phyloP scores from a whole-genome alignment of 2,797 vertebrate genomes.

The Bradypodion pumilum region DNA sequence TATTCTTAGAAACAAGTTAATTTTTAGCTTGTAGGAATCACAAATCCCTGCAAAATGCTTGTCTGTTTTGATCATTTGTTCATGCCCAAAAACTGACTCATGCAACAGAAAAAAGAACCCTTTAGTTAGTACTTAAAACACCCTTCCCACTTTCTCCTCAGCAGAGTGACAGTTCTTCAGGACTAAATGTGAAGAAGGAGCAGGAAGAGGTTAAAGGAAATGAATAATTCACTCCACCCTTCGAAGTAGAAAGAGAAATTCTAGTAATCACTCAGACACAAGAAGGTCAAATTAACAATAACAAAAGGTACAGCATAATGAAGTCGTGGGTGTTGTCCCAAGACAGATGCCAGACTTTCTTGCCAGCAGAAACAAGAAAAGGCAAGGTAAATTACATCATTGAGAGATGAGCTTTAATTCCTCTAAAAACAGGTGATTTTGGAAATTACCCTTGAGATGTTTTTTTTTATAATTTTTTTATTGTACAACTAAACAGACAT shows the following conservation, averaged over 20 bases:
- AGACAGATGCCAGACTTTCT: neutral
- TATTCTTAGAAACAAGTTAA: neutral
- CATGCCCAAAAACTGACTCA: conserved; percentile 37
- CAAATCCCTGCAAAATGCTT: neutral
- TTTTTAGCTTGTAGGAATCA: neutral
- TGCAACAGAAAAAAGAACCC: conserved; percentile 26
- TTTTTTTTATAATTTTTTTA: no score
- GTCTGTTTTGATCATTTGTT: conserved; percentile 22
- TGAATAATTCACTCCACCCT: conserved; percentile 55
- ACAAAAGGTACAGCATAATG: conserved; percentile 14
- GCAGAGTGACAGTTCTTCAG: conserved; percentile 52
- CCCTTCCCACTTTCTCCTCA: conserved; percentile 59
- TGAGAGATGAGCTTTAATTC: neutral
- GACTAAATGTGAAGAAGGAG: conserved; percentile 26
- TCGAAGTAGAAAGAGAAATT: conserved; percentile 53
- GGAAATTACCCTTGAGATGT: conserved; percentile 17
- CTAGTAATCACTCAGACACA: conserved; percentile 25
- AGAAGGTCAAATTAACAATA: conserved; percentile 50
- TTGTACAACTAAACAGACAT: no score
- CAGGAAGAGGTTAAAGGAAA: conserved; percentile 66
- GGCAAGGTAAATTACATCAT: conserved; percentile 10
- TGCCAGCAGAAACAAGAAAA: neutral
- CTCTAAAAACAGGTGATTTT: neutral
- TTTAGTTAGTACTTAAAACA: conserved; percentile 48
- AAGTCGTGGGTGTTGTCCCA: conserved; percentile 42